Evolutionary conservation across 2,113 vertebrate species (phyloP).

Genomic region (Alces alces): DNA sequence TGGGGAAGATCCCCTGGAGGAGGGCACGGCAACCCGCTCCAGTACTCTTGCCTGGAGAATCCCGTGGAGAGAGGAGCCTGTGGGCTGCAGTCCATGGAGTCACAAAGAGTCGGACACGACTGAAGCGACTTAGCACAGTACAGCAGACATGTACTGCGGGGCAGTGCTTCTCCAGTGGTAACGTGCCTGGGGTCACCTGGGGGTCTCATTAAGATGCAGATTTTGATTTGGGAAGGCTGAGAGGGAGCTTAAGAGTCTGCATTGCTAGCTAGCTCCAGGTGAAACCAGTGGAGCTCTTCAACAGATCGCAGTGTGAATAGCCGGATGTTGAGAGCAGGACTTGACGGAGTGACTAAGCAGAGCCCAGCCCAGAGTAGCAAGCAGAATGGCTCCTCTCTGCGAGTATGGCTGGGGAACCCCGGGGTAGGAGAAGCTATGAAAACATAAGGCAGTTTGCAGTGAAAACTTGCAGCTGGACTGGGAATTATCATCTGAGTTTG

Average conservation of each 20-base stretch:
- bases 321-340: not conserved
- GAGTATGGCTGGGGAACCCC: accelerated
- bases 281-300: not conserved
- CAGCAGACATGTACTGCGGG: not conserved
- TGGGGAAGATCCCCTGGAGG: not conserved
- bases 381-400: not conserved
- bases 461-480: not conserved
- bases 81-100: not conserved
- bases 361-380: not conserved
- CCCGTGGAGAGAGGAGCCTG: not conserved
- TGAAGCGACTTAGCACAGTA: not conserved
- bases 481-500: not conserved
- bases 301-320: accelerated
- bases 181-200: not conserved
- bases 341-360: not conserved
- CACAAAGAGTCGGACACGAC: not conserved
- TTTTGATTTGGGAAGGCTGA: not conserved
- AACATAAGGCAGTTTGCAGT: not conserved
- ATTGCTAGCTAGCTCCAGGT: not conserved
- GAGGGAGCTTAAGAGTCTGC: not conserved
- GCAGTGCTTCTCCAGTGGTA: too few relatives aligned
- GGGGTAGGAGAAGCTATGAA: accelerated
- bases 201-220: not conserved
- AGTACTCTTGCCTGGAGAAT: not conserved
- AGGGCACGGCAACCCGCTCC: not conserved